A percentile compares a stretch with the other conserved stretches of the same genome.
phyloP scores from a whole-genome alignment of 2,888 invertebrate species.

The Mesorhabditis belari region DNA sequence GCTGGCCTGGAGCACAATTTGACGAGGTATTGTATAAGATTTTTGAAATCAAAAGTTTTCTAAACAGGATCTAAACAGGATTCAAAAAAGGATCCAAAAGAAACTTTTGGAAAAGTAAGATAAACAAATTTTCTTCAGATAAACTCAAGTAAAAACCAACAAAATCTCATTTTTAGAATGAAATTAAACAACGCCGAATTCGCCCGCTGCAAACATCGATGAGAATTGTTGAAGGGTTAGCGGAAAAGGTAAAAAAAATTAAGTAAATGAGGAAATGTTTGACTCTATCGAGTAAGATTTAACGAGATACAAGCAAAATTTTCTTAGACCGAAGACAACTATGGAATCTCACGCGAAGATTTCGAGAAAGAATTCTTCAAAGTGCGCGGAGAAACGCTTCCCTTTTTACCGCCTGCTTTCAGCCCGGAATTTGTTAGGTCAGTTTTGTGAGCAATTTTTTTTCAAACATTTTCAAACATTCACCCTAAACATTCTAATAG shows the following conservation, averaged over 20 bases:
- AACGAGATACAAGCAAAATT: no score
- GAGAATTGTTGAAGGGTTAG: conserved; percentile 16
- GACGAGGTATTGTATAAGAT: conserved; percentile 5
- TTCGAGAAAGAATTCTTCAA: conserved; percentile 13
- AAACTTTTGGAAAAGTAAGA: no score
- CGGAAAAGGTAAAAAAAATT: conserved; percentile 17
- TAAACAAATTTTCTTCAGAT: no score
- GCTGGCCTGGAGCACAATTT: conserved; percentile 14
- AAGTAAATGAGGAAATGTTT: not conserved
- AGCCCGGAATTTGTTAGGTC: conserved; percentile 85
- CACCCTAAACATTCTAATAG: no score
- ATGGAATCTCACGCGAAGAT: conserved; percentile 14
- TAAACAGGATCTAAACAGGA: conserved; percentile 6
- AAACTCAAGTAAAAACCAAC: no score
- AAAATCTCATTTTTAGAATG: not conserved
- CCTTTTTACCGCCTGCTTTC: conserved; percentile 75
- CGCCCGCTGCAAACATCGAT: conserved; percentile 16
- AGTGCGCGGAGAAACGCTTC: conserved; percentile 9
- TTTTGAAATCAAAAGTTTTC: conserved; percentile 1
- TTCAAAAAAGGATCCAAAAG: no score
- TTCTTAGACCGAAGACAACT: conserved; percentile 2
- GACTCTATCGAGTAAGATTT: no score
- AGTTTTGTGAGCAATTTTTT: no score
- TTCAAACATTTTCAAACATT: no score
- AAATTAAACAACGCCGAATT: conserved; percentile 11